Base-by-base conservation (phyloP, 2,888 invertebrate species). In the Callinectes sapidus region DNA sequence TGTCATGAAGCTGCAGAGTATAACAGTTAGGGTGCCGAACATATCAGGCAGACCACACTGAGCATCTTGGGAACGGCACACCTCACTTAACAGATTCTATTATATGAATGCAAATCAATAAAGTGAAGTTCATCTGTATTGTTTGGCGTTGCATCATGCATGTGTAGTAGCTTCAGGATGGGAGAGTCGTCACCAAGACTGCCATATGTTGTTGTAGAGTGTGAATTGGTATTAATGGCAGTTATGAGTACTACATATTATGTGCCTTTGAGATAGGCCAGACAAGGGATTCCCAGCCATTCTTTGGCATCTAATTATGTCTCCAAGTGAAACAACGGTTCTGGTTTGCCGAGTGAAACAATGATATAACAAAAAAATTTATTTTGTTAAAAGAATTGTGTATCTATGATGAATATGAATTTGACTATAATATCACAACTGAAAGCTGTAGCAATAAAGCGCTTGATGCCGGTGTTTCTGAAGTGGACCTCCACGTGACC, bases 391-490 rank as follows among this genome's bases (percentile, higher is more conserved):
- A 81, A 81, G 81, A 81, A 81, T 35, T 35, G 13, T 81, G n/a
- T 71, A 71, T 71, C 71, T 71, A 71, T 28, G 28, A 81, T 81
- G 81, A 81, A 81, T 35, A 81, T 81, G 81, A 81, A 81, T 81
- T 81, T 81, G 81, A 18, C 81, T 81, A 81, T 81, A 81, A 81
- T 81, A 81, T 81, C 81, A 81, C 81, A 81, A 81, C 81, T 81
- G 32, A 81, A 81, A 81, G 35, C 81, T 81, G 35, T 35, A 81
- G 81, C 81, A 35, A 35, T 71, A 81, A 35, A 81, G 81, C 81
- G 14, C 32, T 28, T 77, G 71, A 77, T 81, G 81, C 18, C 16
- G 35, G 81, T 81, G 81, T 81, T 81, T 81, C 81, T 81, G 35
- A 81, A 81, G 14, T 35, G 81, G 81, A 81, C 32, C 35, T 81